Conservation (phyloP, 2,888 invertebrate species). For the Caenorhabditis imperialis region DNA sequence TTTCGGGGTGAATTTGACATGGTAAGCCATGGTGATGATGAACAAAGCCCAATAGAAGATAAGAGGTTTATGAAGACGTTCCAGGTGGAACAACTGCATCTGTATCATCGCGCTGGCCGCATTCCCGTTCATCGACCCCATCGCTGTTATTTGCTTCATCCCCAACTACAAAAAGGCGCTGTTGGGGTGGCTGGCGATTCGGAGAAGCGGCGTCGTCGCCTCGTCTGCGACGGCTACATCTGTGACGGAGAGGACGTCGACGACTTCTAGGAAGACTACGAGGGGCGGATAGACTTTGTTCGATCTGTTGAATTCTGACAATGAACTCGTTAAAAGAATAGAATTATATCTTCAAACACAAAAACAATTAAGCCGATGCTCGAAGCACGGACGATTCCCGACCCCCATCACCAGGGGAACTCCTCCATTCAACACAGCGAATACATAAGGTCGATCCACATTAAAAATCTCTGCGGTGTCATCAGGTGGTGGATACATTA, state of each 20-base stretch:
- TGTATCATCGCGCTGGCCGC: slow-evolving; percentile 30
- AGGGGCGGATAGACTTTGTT: neutral
- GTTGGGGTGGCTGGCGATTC: slow-evolving; percentile 2
- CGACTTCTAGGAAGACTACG: neutral
- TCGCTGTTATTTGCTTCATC: slow-evolving; percentile 37
- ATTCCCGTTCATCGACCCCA: slow-evolving; percentile 30
- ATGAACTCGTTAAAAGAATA: neutral
- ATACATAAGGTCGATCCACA: no score
- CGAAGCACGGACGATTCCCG: no score
- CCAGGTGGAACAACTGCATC: slow-evolving; percentile 30
- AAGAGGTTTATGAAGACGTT: no score
- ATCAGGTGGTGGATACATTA: no score
- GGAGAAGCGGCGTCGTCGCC: neutral
- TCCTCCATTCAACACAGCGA: no score
- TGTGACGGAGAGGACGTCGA: slow-evolving; percentile 6
- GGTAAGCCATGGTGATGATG: slow-evolving; percentile 1
- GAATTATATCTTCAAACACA: neutral
- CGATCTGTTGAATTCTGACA: neutral
- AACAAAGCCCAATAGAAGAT: no score
- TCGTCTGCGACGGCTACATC: slow-evolving; percentile 5
- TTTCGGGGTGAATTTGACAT: slow-evolving; percentile 25
- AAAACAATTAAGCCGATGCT: no score
- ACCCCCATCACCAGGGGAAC: no score
- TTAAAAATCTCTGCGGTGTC: no score
- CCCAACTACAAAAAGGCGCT: slow-evolving; percentile 36